Evolutionary conservation across 2,113 vertebrate genomes (phyloP).

Genomic region (Onychorhynchus coronatus): DNA sequence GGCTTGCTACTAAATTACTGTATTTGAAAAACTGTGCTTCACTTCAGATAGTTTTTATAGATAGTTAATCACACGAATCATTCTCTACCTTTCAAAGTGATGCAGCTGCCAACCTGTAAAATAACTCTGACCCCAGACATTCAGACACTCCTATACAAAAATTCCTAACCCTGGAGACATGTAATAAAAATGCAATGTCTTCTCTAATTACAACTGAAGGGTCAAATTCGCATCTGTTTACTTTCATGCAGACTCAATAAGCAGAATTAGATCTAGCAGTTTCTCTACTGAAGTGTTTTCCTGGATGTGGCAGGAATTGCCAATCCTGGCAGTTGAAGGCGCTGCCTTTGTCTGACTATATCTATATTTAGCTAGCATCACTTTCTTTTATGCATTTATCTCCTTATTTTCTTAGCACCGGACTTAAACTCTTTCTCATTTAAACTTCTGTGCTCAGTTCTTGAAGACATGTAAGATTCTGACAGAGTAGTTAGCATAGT

Average conservation of each 20-base stretch:
- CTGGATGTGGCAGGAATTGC: too few species aligned
- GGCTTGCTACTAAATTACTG: not conserved
- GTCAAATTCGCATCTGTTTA: slow-evolving; percentile 23
- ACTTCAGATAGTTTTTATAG: not conserved
- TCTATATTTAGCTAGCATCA: not conserved
- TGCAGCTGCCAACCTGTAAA: not conserved
- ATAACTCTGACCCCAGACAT: not conserved
- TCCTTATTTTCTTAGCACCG: not conserved
- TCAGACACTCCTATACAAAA: not conserved
- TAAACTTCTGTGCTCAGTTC: not conserved
- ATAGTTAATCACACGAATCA: not conserved
- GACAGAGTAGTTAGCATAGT: not conserved
- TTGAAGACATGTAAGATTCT: not conserved
- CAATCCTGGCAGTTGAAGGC: not conserved
- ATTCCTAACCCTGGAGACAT: not conserved
- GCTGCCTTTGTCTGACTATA: not conserved
- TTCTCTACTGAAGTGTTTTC: not conserved
- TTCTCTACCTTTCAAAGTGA: not conserved
- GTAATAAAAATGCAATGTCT: not conserved
- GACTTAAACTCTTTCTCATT: not conserved
- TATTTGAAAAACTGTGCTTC: not conserved
- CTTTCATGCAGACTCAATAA: not conserved
- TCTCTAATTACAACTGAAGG: slow-evolving; percentile 6
- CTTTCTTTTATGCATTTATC: not conserved
- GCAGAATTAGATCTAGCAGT: not conserved